These are phyloP conservation scores for Drosophila santomea DNA, from an alignment of 1,140 invertebrate genomes.

Conservation along the genomic window DNA sequence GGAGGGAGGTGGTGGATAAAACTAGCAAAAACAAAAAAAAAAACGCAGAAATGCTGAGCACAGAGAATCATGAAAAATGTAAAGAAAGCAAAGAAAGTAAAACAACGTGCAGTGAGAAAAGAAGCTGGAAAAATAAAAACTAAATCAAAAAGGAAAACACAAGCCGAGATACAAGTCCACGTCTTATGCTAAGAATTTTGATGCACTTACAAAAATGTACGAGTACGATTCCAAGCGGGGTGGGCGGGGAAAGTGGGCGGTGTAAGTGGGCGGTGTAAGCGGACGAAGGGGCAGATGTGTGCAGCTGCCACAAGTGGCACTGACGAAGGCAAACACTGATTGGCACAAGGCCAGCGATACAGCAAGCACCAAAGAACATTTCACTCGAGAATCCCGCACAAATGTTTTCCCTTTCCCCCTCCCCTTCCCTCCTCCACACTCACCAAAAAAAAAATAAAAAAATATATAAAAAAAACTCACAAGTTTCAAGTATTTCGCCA, in stretches of 20 bases:
- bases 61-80: conserved; percentile 67
- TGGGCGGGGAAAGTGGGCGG: conserved; percentile 2
- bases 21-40: conserved; percentile 4
- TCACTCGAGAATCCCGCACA: conserved; percentile 13
- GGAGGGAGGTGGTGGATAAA: conserved; percentile 1
- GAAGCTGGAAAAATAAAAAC: conserved; percentile 19
- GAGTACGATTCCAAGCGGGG: conserved; percentile 6
- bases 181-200: conserved; percentile 71
- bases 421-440: not conserved
- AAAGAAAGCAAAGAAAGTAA: conserved; percentile 54
- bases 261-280: not conserved
- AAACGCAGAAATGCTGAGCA: conserved; percentile 13
- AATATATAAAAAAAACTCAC: conserved; percentile 40
- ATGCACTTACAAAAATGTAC: conserved; percentile 69
- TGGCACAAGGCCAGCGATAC: conserved; percentile 73
- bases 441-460: too few species aligned
- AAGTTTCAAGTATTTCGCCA: conserved; percentile 61
- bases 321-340: conserved; percentile 65
- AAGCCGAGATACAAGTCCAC: conserved; percentile 66
- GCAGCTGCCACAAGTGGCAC: conserved; percentile 74
- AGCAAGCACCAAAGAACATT: conserved; percentile 37
- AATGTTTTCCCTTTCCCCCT: not conserved
- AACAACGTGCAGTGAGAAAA: conserved; percentile 21
- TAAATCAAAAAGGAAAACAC: conserved; percentile 50
- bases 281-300: conserved; percentile 13